Percentiles rank a stretch among this genome's conserved stretches.
These are phyloP conservation scores for Brachionus calyciflorus DNA, from an alignment of 1,140 invertebrate genomes.

Conservation along the genomic window DNA sequence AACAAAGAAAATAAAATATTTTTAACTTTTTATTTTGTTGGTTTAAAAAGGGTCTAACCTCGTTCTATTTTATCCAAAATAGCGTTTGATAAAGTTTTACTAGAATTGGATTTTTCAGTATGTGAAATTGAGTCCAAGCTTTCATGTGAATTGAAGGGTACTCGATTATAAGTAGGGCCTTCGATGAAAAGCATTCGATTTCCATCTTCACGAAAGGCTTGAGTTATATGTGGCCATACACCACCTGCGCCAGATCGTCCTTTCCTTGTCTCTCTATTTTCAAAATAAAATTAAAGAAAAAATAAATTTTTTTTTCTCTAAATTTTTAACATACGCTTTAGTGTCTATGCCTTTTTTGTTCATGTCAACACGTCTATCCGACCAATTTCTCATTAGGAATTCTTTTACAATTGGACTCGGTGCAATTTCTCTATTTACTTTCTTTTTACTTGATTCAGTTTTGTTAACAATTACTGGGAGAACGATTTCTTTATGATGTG, in stretches of 20 bases:
- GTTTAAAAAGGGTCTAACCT: too few species aligned
- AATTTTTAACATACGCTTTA: neutral
- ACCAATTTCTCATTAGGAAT: conserved; percentile 44
- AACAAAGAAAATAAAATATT: neutral
- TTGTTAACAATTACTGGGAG: neutral
- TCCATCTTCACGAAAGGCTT: conserved; percentile 40
- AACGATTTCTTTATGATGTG: neutral
- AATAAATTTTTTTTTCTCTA: too few species aligned
- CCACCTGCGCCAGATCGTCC: conserved; percentile 29
- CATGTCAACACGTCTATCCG: conserved; percentile 13
- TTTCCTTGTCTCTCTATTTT: conserved; percentile 32
- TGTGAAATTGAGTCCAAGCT: neutral
- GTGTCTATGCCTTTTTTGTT: neutral
- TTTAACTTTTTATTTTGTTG: neutral
- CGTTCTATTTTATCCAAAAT: conserved; percentile 26
- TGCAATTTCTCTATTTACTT: neutral
- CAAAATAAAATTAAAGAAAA: neutral
- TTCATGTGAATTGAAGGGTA: conserved; percentile 2
- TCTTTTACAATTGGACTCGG: conserved; percentile 4
- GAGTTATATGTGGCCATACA: conserved; percentile 30
- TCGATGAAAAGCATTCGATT: conserved; percentile 24
- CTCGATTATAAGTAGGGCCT: conserved; percentile 26
- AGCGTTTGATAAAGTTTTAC: neutral
- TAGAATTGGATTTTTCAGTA: neutral
- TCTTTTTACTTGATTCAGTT: neutral